A percentile compares a stretch with the other conserved stretches of the same genome.
Conservation (phyloP, 2,113 vertebrate species). For the Saguinus midas region DNA sequence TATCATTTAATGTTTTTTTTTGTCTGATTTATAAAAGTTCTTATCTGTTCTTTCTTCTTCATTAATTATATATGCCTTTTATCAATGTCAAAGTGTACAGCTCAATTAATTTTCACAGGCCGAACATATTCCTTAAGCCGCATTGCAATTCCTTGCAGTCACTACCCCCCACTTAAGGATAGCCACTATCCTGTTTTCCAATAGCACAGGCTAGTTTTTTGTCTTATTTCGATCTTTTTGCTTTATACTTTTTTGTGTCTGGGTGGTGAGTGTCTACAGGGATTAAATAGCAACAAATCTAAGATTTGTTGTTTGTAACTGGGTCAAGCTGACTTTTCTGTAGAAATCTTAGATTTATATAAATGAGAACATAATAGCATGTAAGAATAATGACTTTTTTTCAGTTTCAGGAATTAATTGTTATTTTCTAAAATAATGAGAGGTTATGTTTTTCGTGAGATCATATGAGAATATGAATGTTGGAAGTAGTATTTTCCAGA, state of each 20-base stretch:
- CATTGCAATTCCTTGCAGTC: not conserved
- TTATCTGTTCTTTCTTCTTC: not conserved
- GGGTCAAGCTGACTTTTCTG: not conserved
- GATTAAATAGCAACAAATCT: not conserved
- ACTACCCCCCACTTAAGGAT: not conserved
- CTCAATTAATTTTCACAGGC: not conserved
- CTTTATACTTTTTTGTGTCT: not conserved
- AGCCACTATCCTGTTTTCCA: not conserved
- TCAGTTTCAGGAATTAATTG: conserved; percentile 21
- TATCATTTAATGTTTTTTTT: not conserved
- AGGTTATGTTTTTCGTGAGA: not conserved
- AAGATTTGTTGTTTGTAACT: not conserved
- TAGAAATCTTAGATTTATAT: not conserved
- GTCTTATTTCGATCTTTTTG: not conserved
- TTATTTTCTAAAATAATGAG: conserved; percentile 34
- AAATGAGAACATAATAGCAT: not conserved
- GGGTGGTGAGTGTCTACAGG: not conserved
- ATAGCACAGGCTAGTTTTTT: not conserved
- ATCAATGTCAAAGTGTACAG: not conserved
- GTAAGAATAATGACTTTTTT: conserved; percentile 2
- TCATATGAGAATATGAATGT: not conserved
- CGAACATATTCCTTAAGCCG: not conserved
- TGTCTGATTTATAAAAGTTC: not conserved
- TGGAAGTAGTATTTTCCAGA: conserved; percentile 12
- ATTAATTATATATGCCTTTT: not conserved